A percentile compares a stretch with the other conserved stretches of the same genome.
Evolutionary conservation across 2,113 vertebrate species (phyloP).

Genomic region (Emydura subglobosa): DNA sequence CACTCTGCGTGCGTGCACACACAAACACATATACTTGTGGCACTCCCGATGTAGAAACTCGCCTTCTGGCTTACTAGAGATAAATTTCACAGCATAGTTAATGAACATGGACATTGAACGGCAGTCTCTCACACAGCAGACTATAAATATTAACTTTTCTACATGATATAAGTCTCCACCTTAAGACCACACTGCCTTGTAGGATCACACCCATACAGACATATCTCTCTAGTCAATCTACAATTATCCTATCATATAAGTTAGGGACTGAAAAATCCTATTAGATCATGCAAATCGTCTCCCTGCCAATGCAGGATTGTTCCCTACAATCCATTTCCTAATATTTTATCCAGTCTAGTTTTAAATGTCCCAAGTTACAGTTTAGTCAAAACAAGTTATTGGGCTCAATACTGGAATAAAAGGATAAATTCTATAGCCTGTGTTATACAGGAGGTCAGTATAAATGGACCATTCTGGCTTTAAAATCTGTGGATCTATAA

Average conservation of each 20-base stretch:
- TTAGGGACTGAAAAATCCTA: neutral
- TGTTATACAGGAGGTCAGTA: neutral
- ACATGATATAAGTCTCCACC: rapidly evolving
- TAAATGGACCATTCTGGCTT: rapidly evolving
- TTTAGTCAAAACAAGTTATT: rapidly evolving
- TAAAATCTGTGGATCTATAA: neutral
- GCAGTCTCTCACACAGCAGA: neutral
- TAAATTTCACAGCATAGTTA: neutral
- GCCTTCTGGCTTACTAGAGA: neutral
- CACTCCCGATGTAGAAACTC: neutral
- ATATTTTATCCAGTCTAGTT: neutral
- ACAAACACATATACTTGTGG: neutral
- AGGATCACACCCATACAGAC: rapidly evolving
- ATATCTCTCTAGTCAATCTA: neutral
- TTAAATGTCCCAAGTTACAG: neutral
- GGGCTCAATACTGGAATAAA: neutral
- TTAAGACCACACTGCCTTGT: neutral
- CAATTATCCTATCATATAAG: neutral
- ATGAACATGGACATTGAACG: neutral
- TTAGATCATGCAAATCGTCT: neutral
- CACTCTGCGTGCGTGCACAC: neutral
- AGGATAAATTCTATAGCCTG: neutral
- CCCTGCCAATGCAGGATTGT: rapidly evolving
- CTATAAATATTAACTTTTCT: neutral
- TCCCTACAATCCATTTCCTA: neutral